These are phyloP conservation scores for Eugnorisma glareosa DNA, from an alignment of 2,888 invertebrate species.

Conservation along the genomic window DNA sequence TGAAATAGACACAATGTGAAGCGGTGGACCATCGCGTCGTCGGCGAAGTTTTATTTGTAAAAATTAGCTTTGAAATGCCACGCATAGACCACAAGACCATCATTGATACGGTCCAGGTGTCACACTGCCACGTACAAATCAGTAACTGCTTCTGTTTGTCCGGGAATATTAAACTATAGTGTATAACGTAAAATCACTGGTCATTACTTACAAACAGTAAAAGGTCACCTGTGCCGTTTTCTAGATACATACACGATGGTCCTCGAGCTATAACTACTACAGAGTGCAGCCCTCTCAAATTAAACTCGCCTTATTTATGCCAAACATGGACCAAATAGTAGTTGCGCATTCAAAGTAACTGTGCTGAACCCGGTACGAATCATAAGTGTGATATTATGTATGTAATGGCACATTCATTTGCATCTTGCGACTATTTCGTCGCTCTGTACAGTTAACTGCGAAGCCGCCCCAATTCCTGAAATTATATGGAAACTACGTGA, in stretches of 20 bases:
- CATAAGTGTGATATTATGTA: constrained; percentile 47
- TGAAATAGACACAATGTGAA: neutral
- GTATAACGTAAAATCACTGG: no score
- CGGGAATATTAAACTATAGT: no score
- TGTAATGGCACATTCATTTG: constrained; percentile 22
- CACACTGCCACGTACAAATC: no score
- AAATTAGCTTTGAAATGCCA: neutral
- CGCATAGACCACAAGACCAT: neutral
- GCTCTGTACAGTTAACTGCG: constrained; percentile 2
- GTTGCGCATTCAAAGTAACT: constrained; percentile 45
- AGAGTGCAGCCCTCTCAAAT: constrained; percentile 28
- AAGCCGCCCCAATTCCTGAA: neutral
- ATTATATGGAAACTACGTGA: neutral
- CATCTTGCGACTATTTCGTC: constrained; percentile 39
- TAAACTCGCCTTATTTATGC: constrained; percentile 41
- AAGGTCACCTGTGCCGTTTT: neutral
- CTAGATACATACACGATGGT: neutral
- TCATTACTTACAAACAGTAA: neutral
- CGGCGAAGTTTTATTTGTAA: neutral
- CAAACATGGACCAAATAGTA: constrained; percentile 42
- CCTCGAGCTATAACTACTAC: neutral
- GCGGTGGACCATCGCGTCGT: neutral
- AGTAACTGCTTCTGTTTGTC: no score
- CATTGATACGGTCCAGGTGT: neutral
- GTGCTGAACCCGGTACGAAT: constrained; percentile 44